Percentiles rank a stretch among this genome's conserved stretches.
Evolutionary conservation across 2,797 vertebrate genomes (phyloP).

Genomic region (Falco cherrug): DNA sequence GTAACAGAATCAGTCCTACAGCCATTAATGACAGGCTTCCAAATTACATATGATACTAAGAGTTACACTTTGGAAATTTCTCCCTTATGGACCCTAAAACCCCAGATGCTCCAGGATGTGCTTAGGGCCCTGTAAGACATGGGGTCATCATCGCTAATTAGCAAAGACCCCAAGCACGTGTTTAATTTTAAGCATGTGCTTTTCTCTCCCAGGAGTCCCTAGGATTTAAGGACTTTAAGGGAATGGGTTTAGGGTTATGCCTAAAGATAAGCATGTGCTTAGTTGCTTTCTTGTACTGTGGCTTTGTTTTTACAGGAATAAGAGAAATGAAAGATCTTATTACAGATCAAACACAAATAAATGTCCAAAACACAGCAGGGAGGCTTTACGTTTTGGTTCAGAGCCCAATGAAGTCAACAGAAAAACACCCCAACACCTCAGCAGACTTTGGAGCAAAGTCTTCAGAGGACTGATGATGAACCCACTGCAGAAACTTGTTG

Average conservation of each 20-base stretch:
- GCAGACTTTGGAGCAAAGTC: not conserved
- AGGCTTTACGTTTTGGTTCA: conserved; percentile 53
- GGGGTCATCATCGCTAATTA: conserved; percentile 57
- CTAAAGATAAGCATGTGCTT: conserved; percentile 55
- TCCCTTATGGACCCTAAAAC: conserved; percentile 40
- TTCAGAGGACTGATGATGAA: conserved; percentile 13
- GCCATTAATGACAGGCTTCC: not conserved
- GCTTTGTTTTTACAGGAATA: conserved; percentile 58
- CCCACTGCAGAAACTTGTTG: conserved; percentile 35
- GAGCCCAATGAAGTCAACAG: conserved; percentile 59
- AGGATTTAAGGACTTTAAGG: conserved; percentile 14
- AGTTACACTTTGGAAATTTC: conserved; percentile 31
- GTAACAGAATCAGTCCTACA: not conserved
- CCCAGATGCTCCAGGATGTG: conserved; percentile 15
- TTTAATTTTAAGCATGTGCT: conserved; percentile 52
- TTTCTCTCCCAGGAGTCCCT: not conserved
- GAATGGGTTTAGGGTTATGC: conserved; percentile 17
- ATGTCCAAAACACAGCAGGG: conserved; percentile 53
- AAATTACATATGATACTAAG: not conserved
- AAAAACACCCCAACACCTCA: conserved; percentile 62
- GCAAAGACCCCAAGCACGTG: conserved; percentile 50
- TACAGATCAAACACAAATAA: conserved; percentile 60
- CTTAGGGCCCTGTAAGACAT: conserved; percentile 25
- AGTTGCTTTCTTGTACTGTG: conserved; percentile 37
- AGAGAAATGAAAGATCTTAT: conserved; percentile 63